These are phyloP conservation scores for Lampropteryx suffumata DNA, from an alignment of 2,888 invertebrate species.

Conservation along the genomic window DNA sequence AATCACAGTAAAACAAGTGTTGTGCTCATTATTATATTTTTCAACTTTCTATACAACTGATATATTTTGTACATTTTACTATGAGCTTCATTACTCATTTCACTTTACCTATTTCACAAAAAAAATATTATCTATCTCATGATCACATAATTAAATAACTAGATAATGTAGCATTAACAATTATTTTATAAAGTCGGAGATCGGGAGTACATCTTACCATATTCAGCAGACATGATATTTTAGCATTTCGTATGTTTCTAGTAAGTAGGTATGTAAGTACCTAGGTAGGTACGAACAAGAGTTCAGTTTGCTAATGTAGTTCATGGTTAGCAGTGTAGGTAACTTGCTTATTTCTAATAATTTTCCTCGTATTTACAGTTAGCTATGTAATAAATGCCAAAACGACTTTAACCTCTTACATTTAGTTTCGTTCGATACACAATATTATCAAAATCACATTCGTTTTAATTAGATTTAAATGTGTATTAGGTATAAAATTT, in stretches of 20 bases:
- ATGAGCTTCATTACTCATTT: slow-evolving; percentile 23
- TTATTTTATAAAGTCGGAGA: not conserved
- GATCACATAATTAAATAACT: too few species aligned
- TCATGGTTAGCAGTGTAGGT: not conserved
- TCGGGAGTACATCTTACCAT: not conserved
- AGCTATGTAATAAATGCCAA: slow-evolving; percentile 34
- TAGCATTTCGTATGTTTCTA: too few species aligned
- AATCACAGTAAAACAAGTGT: slow-evolving; percentile 6
- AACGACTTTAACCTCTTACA: slow-evolving; percentile 23
- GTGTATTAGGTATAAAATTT: slow-evolving; percentile 1
- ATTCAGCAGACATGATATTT: too few species aligned
- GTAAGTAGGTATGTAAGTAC: too few species aligned
- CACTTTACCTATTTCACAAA: not conserved
- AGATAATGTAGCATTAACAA: not conserved
- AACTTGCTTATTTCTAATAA: not conserved
- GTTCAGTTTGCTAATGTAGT: slow-evolving; percentile 1
- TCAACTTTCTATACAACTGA: slow-evolving; percentile 32
- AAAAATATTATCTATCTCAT: not conserved
- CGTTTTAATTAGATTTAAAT: slow-evolving; percentile 15
- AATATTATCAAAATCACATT: slow-evolving; percentile 19
- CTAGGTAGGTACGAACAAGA: too few species aligned
- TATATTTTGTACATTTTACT: slow-evolving; percentile 43
- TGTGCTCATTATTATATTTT: slow-evolving; percentile 41
- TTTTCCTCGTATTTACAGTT: slow-evolving; percentile 30
- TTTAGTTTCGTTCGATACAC: slow-evolving; percentile 18